phyloP scores from a whole-genome alignment of 2,113 vertebrate genomes.

The Sciurus niger region DNA sequence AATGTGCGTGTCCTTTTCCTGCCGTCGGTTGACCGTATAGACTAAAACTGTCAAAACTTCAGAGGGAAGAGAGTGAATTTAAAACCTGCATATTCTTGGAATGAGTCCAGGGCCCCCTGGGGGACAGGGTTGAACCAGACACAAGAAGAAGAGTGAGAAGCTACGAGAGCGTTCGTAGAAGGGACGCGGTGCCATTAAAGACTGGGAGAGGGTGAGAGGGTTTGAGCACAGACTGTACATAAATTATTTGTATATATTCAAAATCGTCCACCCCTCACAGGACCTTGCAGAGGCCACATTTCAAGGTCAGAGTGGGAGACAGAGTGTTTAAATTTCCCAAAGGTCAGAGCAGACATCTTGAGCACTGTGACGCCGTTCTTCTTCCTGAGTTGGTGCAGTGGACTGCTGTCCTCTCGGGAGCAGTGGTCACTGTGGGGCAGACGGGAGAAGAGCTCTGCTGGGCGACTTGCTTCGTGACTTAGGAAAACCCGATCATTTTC shows the following conservation, averaged over 20 bases:
- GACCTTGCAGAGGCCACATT: background rate
- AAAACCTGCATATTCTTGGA: background rate
- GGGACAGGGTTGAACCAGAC: background rate
- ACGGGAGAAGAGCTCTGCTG: too few species aligned
- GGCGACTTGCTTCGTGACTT: background rate
- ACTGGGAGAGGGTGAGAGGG: background rate
- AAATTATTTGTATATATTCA: rapidly evolving
- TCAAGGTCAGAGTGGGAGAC: background rate
- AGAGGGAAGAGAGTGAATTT: background rate
- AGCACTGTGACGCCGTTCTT: background rate
- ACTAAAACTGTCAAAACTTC: background rate
- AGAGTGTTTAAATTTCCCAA: background rate
- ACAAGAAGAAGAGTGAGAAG: background rate
- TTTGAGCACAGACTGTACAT: rapidly evolving
- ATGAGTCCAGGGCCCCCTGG: background rate
- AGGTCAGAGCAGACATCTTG: background rate
- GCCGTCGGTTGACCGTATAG: background rate
- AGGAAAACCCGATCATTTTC: background rate
- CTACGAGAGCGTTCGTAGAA: rapidly evolving
- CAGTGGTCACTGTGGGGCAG: rapidly evolving
- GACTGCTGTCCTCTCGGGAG: background rate
- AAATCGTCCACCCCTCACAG: rapidly evolving
- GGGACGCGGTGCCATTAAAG: rapidly evolving
- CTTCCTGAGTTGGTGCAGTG: background rate
- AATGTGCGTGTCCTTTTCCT: background rate